Evolutionary conservation across 1,140 invertebrate species (phyloP).

Genomic region (Caenorhabditis inopinata): DNA sequence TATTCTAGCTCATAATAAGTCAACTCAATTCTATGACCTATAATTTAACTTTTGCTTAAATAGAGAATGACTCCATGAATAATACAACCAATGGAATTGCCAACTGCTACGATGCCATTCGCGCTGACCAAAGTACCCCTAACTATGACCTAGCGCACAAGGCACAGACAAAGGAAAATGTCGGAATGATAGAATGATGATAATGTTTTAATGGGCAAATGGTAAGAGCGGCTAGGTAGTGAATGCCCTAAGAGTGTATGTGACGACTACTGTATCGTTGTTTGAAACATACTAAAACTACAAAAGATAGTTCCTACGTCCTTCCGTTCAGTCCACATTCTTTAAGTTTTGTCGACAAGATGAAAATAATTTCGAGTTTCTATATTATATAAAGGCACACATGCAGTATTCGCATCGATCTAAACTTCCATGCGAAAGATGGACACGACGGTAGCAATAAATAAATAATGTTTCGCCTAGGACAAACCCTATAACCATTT

Average conservation of each 20-base stretch:
- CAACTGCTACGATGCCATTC: neutral
- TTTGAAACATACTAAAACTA: no score
- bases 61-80: constrained; percentile 8
- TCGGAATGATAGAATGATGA: no score
- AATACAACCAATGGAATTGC: neutral
- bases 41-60: neutral
- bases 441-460: neutral
- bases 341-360: neutral
- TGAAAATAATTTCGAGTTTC: neutral
- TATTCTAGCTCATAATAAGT: neutral
- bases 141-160: no score
- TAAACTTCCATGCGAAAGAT: neutral
- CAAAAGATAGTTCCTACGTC: no score
- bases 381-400: neutral
- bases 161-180: no score
- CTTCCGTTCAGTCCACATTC: neutral
- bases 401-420: neutral
- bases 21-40: neutral
- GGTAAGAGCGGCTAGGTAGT: no score
- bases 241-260: no score
- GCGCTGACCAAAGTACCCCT: neutral
- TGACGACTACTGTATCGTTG: constrained; percentile 5
- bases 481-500: constrained; percentile 17
- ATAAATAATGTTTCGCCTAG: constrained; percentile 15
- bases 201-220: no score